Evolutionary conservation across 2,888 invertebrate species (phyloP).

Genomic region (Aleiodes leptofemur): DNA sequence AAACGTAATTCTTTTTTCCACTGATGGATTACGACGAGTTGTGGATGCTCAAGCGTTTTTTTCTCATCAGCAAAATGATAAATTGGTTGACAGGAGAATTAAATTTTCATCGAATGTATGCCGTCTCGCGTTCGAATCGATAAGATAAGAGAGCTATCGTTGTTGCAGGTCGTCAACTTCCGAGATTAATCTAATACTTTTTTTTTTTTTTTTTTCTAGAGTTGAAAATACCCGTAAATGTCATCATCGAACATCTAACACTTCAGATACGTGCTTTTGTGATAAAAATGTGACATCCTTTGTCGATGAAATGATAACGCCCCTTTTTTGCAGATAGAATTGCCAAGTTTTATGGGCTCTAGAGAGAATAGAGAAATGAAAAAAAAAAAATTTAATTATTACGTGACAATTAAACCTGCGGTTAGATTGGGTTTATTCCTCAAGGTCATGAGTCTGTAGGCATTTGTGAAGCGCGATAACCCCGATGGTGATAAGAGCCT

Average conservation of each 20-base stretch:
- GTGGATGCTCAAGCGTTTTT: neutral
- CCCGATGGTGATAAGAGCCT: slow-evolving; percentile 34
- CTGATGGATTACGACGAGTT: neutral
- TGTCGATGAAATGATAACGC: slow-evolving; percentile 4
- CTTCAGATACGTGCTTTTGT: neutral
- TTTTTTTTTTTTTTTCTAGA: neutral
- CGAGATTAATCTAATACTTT: slow-evolving; percentile 10
- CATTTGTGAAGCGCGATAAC: slow-evolving; percentile 37
- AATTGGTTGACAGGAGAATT: neutral
- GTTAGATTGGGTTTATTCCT: neutral
- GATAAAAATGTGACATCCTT: slow-evolving; percentile 1
- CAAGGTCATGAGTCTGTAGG: slow-evolving; percentile 23
- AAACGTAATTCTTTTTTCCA: too few species aligned
- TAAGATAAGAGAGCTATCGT: slow-evolving; percentile 17
- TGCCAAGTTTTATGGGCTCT: neutral
- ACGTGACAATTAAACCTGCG: slow-evolving; percentile 22
- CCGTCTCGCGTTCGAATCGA: neutral
- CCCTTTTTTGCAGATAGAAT: neutral
- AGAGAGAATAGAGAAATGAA: neutral
- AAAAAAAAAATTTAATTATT: slow-evolving; percentile 2
- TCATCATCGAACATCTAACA: slow-evolving; percentile 1
- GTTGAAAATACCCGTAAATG: neutral
- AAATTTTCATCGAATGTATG: slow-evolving; percentile 6
- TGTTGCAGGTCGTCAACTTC: slow-evolving; percentile 21
- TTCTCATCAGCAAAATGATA: neutral